phyloP scores from a whole-genome alignment of 2,797 vertebrate genomes.

The Pempheris klunzingeri region DNA sequence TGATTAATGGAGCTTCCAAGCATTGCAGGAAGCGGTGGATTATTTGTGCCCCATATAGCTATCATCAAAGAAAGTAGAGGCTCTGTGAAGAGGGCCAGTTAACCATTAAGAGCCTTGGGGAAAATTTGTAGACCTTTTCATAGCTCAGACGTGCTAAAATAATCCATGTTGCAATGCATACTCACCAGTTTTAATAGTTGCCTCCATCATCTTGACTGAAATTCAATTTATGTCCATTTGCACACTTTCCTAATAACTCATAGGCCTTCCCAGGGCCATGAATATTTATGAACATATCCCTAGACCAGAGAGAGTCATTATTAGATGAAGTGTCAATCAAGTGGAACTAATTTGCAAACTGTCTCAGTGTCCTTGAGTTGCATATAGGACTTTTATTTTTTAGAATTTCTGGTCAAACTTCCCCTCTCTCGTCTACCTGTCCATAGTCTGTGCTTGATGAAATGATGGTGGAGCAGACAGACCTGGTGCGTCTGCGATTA shows the following conservation, averaged over 20 bases:
- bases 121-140: slow-evolving; percentile 46
- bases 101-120: slow-evolving; percentile 11
- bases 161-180: slow-evolving; percentile 35
- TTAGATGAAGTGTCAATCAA: slow-evolving; percentile 72
- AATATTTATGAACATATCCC: slow-evolving; percentile 70
- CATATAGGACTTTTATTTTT: slow-evolving; percentile 11
- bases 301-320: slow-evolving; percentile 56
- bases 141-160: slow-evolving; percentile 32
- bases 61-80: slow-evolving; percentile 33
- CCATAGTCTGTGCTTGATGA: slow-evolving; percentile 94
- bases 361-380: slow-evolving; percentile 55
- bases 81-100: slow-evolving; percentile 28
- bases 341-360: slow-evolving; percentile 64
- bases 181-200: slow-evolving; percentile 39
- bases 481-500: slow-evolving; percentile 95
- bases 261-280: slow-evolving; percentile 41
- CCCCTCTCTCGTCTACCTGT: slow-evolving; percentile 42
- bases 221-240: slow-evolving; percentile 55
- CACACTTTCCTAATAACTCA: slow-evolving; percentile 57
- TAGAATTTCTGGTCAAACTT: slow-evolving; percentile 17
- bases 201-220: slow-evolving; percentile 55
- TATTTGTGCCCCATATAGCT: slow-evolving; percentile 25
- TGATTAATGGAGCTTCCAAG: slow-evolving; percentile 38
- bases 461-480: slow-evolving; percentile 99
- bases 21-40: slow-evolving; percentile 10